phyloP scores from a whole-genome alignment of 2,113 vertebrate genomes.

The Calyptomena viridis region DNA sequence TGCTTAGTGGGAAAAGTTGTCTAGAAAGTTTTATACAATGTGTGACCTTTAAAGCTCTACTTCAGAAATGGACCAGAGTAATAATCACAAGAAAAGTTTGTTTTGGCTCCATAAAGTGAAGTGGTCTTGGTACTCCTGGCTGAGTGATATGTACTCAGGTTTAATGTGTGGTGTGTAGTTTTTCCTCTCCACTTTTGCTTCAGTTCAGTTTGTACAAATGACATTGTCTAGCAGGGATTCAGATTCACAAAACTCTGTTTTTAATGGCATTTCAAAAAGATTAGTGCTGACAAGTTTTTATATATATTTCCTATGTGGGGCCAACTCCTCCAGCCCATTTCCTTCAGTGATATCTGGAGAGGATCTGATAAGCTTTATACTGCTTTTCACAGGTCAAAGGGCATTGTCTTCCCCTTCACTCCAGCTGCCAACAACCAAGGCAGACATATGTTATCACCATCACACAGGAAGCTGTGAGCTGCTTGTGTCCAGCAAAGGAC shows the following conservation, averaged over 20 bases:
- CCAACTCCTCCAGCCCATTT: conserved; percentile 67
- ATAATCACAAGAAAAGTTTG: not conserved
- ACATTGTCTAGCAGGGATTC: conserved; percentile 42
- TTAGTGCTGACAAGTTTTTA: conserved; percentile 71
- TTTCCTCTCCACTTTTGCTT: conserved; percentile 46
- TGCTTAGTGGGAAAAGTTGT: not conserved
- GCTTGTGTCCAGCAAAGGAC: conserved; percentile 69
- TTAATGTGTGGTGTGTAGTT: not conserved
- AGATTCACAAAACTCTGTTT: conserved; percentile 57
- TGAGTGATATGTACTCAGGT: not conserved
- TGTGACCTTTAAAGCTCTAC: not conserved
- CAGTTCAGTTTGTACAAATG: not conserved
- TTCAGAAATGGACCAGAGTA: conserved; percentile 2
- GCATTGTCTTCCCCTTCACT: conserved; percentile 71
- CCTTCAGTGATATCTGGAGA: conserved; percentile 77
- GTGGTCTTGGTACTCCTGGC: not conserved
- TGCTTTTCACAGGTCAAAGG: conserved; percentile 72
- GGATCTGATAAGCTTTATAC: conserved; percentile 80
- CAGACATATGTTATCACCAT: conserved; percentile 67
- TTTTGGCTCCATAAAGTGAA: not conserved
- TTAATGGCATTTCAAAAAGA: conserved; percentile 62
- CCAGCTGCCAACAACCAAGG: conserved; percentile 67
- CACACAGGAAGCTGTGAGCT: conserved; percentile 65
- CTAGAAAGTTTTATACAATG: not conserved
- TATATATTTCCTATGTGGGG: conserved; percentile 73